Evolutionary conservation across 2,888 invertebrate genomes (phyloP).

Genomic region (Ichneumoninae sp.): DNA sequence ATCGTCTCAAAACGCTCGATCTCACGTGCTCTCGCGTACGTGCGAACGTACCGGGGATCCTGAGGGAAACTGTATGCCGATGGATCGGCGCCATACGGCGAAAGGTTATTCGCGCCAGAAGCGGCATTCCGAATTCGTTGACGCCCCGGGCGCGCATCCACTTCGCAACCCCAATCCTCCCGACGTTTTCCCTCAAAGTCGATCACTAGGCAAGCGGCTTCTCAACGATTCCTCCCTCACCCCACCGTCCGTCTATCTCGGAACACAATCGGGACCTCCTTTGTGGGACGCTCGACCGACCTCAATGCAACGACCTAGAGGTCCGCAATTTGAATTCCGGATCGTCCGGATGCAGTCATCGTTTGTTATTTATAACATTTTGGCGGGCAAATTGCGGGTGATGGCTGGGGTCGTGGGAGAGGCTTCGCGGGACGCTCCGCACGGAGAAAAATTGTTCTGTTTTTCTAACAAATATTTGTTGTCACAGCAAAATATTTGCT

Average conservation of each 20-base stretch:
- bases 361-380: neutral
- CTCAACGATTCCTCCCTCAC: neutral
- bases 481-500: too few relatives aligned
- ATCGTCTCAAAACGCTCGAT: conserved; percentile 50
- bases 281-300: neutral
- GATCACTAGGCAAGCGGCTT: conserved; percentile 39
- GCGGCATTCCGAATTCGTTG: conserved; percentile 45
- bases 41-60: conserved; percentile 45
- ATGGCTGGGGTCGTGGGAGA: neutral
- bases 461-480: too few relatives aligned
- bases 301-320: neutral
- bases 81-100: neutral
- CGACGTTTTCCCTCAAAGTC: conserved; percentile 27
- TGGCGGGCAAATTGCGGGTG: neutral
- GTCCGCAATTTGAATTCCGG: neutral
- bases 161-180: conserved; percentile 1
- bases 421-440: too few relatives aligned
- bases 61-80: conserved; percentile 6
- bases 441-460: too few relatives aligned
- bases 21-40: conserved; percentile 40
- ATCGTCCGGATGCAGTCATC: neutral
- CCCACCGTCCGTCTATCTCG: neutral
- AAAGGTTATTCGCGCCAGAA: conserved; percentile 32
- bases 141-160: conserved; percentile 48
- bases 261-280: conserved; percentile 29